Base-by-base conservation (phyloP, 35 echinoderm and acorn worm genomes). In the Holothuria glaberrima region DNA sequence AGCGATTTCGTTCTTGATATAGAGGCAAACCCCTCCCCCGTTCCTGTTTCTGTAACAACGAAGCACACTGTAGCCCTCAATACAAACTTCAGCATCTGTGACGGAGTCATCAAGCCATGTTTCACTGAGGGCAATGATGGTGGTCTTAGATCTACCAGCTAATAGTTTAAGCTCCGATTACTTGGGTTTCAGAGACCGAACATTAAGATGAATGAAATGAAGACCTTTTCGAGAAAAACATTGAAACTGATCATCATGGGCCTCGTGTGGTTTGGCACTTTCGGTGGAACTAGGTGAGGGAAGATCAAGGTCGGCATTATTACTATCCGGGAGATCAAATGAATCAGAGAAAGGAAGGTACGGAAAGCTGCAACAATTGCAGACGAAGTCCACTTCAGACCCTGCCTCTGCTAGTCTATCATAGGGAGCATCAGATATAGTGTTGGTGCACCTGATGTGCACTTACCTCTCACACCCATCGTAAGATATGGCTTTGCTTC, bases 131-230 rank as follows among this genome's bases (percentile, higher is more conserved):
- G 86, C 13, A 33, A 88, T 75, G 16, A 88, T 28, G 14, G 86
- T 60, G 19, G 24, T 48, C 9, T 88, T 46, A 22, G 68, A 74
- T 75, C 48, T 67, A 9, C 30, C 20, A n/a, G 86, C 68, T 54
- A 72, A 19, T 9, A 14, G 14, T 88, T 67, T 69, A 19, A 88
- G 35, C 48, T 75, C 86, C 18, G 86, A 75, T n/a, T 74, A 72
- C 31, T 88, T 88, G 17, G 86, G 86, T 10, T 32, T 12, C 4
- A 88, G 46, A 54, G 68, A 88, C 20, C 86, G 52, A 4, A 31
- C 44, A 32, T 88, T 88, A 20, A 88, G 46, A 33, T 88, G 86
- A 72, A 71, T 14, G 20, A 88, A 52, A 29, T 88, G 65, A 25
- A 72, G 17, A 12, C 86, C 65, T n/a, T 88, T 88, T 46, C n/a